Evolutionary conservation across 2,797 vertebrate genomes (phyloP).

Genomic region (Darevskia nairensis): DNA sequence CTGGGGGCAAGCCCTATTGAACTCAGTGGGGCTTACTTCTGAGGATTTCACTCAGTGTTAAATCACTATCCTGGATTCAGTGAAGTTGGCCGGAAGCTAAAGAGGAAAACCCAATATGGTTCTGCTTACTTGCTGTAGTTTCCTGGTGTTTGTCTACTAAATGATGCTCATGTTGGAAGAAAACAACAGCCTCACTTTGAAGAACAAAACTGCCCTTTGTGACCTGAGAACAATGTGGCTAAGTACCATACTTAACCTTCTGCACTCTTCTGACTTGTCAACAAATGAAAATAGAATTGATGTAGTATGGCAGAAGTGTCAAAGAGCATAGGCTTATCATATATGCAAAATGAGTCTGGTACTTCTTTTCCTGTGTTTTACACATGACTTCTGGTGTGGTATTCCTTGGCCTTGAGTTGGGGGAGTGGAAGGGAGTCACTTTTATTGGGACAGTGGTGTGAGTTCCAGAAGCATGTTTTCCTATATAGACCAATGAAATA

Average conservation of each 20-base stretch:
- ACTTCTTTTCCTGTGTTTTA: background rate
- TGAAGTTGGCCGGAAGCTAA: background rate
- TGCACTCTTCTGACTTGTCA: background rate
- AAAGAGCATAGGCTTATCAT: background rate
- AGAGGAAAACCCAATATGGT: background rate
- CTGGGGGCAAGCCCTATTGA: background rate
- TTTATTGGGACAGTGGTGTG: background rate
- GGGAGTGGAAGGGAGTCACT: background rate
- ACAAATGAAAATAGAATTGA: conserved; percentile 21
- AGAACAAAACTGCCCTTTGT: conserved; percentile 26
- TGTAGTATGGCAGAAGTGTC: background rate
- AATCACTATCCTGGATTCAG: background rate
- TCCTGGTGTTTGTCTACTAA: background rate
- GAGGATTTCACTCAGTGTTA: background rate
- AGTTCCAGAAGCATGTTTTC: background rate
- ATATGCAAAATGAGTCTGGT: background rate
- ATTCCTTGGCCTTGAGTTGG: background rate
- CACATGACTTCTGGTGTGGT: background rate
- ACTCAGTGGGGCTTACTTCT: background rate
- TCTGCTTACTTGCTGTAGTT: background rate
- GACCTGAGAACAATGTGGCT: conserved; percentile 6
- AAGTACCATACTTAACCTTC: background rate
- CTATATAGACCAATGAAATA: background rate
- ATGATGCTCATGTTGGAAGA: accelerated
- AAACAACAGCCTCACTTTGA: conserved; percentile 15